A percentile compares a stretch with the other conserved stretches of the same genome.
These are phyloP conservation scores for Asarcornis scutulata DNA, from an alignment of 2,113 vertebrate genomes.

Conservation along the genomic window DNA sequence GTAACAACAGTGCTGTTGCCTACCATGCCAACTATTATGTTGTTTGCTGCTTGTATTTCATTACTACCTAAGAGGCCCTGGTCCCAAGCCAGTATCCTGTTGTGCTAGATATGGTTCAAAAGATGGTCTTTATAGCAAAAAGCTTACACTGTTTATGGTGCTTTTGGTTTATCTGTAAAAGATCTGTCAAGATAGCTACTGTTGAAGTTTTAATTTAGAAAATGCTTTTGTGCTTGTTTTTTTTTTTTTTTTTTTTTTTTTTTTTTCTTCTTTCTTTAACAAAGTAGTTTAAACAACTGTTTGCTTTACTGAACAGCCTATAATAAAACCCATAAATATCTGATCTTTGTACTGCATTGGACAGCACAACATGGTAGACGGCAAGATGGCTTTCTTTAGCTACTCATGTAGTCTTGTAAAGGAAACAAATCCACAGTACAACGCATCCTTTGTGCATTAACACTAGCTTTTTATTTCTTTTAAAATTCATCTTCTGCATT, in stretches of 20 bases:
- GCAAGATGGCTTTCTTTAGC: background rate
- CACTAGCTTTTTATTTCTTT: background rate
- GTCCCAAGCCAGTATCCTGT: background rate
- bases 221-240: background rate
- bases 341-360: background rate
- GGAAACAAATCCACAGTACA: background rate
- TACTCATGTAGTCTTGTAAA: background rate
- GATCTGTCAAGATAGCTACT: background rate
- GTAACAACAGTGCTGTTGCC: background rate
- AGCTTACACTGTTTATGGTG: background rate
- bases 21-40: background rate
- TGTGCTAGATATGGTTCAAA: background rate
- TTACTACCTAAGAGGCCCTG: background rate
- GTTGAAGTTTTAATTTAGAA: background rate
- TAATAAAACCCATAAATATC: background rate
- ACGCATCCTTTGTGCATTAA: background rate
- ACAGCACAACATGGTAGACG: background rate
- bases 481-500: background rate
- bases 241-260: background rate
- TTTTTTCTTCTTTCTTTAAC: background rate
- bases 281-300: background rate
- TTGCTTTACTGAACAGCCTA: background rate
- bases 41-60: background rate
- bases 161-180: background rate
- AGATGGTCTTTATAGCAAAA: background rate